phyloP scores from a whole-genome alignment of 2,113 vertebrate genomes.

The Xenotilapia leptura region DNA sequence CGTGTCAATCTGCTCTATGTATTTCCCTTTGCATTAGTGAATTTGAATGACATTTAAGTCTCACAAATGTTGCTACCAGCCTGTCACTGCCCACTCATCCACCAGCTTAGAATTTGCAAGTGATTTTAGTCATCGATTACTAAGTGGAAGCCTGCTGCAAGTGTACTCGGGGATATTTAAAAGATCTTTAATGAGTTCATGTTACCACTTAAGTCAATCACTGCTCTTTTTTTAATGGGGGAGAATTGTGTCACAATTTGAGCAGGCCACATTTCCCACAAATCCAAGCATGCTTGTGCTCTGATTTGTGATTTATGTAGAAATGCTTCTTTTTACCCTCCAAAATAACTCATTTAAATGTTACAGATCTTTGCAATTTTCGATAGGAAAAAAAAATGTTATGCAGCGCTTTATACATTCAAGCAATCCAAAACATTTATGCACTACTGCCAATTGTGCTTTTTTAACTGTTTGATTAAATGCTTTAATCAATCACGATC shows the following conservation, averaged over 20 bases:
- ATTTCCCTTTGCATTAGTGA: constrained; percentile 71
- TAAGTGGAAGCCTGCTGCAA: constrained; percentile 44
- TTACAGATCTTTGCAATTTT: background rate
- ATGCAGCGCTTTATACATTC: constrained; percentile 33
- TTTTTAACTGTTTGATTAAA: constrained; percentile 98
- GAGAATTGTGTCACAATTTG: constrained; percentile 3
- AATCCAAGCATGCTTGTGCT: background rate
- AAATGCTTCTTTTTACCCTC: background rate
- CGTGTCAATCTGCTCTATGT: constrained; percentile 67
- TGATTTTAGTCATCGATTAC: constrained; percentile 70
- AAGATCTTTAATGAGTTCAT: constrained; percentile 40
- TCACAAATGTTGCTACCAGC: constrained; percentile 58
- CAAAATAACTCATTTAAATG: background rate
- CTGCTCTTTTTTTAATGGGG: constrained; percentile 44
- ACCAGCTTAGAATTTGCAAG: constrained; percentile 56
- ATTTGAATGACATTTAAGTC: constrained; percentile 77
- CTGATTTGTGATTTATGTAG: background rate
- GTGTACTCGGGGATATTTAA: constrained; percentile 40
- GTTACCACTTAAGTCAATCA: constrained; percentile 34
- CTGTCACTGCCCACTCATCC: constrained; percentile 69
- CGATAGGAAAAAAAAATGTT: background rate
- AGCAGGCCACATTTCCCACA: background rate
- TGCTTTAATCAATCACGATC: constrained; percentile 99
- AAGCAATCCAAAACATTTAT: constrained; percentile 76
- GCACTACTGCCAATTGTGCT: constrained; percentile 85